Base-by-base conservation (phyloP, 2,113 vertebrate genomes). In the Aphyosemion australe region DNA sequence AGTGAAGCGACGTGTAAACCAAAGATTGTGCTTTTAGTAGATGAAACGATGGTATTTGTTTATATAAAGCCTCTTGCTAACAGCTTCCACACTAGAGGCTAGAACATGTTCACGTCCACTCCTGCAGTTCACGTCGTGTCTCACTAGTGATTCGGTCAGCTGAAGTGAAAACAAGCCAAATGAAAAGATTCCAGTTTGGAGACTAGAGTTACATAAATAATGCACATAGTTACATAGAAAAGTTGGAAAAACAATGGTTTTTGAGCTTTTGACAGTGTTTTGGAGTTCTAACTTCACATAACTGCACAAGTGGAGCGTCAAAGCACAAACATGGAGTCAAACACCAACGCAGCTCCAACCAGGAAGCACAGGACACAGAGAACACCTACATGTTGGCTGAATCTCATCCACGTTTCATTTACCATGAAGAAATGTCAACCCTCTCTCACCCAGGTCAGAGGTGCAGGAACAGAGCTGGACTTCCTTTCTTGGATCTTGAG, bases 311-410 rank as follows among this genome's bases (percentile, higher is more conserved):
- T 69, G 80, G 85, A 88, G 49, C 69, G 69, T 81, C 61, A 86
- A 88, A 48, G 61, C 65, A 77, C 26, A 80, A 46, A 71, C 69
- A 63, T 61, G 52, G 39, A 53, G 84, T 57, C 63, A 52, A 67
- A 76, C 68, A 43, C 65, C 74, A 78, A 78, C 61, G 72, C 79
- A 86, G 83, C 86, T 80, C 87, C 89, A 90, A 89, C 83, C 85
- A 79, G 79, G 76, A 83, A 90, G 87, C 84, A 88, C 19, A 82
- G 75, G 84, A 85, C 82, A 76, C n/a, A n/a, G n/a, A n/a, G n/a
- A n/a, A n/a, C n/a, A n/a, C n/a, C n/a, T n/a, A n/a, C n/a, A n/a
- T n/a, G n/a, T n/a, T n/a, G n/a, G n/a, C n/a, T n/a, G n/a, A n/a
- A n/a, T n/a, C n/a, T n/a, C n/a, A 37, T 6, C 34, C 34, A 37